Conservation (phyloP, 2,113 vertebrate genomes). For the Chelonoidis abingdonii region DNA sequence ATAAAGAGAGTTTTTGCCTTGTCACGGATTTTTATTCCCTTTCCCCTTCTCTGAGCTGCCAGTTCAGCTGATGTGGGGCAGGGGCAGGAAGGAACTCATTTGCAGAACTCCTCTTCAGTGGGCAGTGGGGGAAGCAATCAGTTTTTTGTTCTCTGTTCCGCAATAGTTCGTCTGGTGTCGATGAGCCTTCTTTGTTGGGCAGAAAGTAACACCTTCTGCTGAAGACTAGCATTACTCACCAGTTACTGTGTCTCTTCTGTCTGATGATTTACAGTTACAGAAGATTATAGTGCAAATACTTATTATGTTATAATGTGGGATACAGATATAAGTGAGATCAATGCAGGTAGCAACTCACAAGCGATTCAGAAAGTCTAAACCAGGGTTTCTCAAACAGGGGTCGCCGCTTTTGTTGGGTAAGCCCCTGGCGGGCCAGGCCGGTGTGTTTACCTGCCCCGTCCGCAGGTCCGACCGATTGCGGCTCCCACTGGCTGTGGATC, state of each 20-base stretch:
- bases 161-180: neutral
- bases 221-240: neutral
- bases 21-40: neutral
- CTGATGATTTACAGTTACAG: neutral
- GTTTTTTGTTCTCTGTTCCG: neutral
- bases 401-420: too few relatives aligned
- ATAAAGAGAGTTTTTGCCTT: neutral
- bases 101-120: neutral
- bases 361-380: neutral
- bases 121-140: too few relatives aligned
- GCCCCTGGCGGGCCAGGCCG: too few relatives aligned
- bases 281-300: neutral
- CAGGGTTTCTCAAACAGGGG: too few relatives aligned
- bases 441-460: too few relatives aligned
- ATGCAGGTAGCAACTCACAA: neutral
- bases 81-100: neutral
- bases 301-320: neutral
- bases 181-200: neutral
- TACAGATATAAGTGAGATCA: too few relatives aligned
- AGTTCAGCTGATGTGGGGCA: neutral
- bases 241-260: neutral
- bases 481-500: too few relatives aligned
- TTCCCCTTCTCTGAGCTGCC: neutral
- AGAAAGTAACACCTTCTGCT: neutral
- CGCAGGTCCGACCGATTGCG: rapidly evolving